Evolutionary conservation across 92 coral and sea anemone genomes (phyloP).

Genomic region (Pocillopora meandrina): DNA sequence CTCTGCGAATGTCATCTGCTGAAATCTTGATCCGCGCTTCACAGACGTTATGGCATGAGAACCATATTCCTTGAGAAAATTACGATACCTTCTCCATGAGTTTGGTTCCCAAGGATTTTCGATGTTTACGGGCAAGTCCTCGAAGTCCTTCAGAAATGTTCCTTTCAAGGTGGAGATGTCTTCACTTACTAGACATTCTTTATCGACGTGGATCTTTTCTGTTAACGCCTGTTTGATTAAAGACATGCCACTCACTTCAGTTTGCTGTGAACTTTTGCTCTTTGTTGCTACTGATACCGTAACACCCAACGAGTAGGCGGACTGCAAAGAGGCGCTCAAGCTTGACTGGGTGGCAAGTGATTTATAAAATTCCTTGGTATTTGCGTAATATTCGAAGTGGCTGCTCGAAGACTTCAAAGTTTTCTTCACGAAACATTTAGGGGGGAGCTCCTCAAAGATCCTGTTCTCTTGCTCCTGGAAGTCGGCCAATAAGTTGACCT

Average conservation of each 20-base stretch:
- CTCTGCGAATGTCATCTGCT: slow-evolving; percentile 36
- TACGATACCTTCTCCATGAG: slow-evolving; percentile 35
- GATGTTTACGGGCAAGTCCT: neutral
- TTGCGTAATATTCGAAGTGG: neutral
- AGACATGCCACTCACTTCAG: neutral
- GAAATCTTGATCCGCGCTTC: slow-evolving; percentile 20
- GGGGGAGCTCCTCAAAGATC: neutral
- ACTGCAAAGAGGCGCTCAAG: neutral
- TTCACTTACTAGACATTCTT: slow-evolving; percentile 9
- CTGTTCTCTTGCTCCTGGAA: neutral
- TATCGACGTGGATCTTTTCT: neutral
- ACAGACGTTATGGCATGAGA: slow-evolving; percentile 30
- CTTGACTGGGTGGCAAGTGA: slow-evolving; percentile 29
- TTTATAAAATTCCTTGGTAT: slow-evolving; percentile 18
- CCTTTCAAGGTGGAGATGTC: neutral
- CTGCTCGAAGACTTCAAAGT: neutral
- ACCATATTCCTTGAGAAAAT: slow-evolving; percentile 28
- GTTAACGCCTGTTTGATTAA: neutral
- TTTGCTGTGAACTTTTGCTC: neutral
- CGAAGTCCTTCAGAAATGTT: neutral
- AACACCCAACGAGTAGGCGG: slow-evolving; percentile 15
- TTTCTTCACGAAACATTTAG: neutral
- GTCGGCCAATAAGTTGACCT: neutral
- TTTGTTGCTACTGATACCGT: slow-evolving; percentile 24
- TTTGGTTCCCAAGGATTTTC: slow-evolving; percentile 4